These are phyloP conservation scores for Tanytarsus gracilentus DNA, from an alignment of 2,888 invertebrate species.

Conservation along the genomic window DNA sequence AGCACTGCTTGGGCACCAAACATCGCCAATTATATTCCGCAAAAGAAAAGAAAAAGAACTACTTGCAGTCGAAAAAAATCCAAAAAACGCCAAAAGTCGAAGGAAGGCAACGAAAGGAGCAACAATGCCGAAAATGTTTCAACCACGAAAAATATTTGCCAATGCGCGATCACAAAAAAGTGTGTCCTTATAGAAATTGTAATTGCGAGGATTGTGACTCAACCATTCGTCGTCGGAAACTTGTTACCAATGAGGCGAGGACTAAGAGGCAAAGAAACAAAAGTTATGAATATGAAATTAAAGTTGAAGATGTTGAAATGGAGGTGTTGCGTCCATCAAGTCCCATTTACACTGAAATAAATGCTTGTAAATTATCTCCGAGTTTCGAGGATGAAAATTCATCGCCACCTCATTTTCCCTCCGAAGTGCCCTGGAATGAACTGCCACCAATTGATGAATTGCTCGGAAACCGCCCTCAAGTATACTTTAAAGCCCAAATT, in stretches of 20 bases:
- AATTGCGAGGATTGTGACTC: background rate
- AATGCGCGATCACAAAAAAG: background rate
- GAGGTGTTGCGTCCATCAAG: too few species aligned
- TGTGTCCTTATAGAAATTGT: background rate
- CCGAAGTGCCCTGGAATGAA: too few species aligned
- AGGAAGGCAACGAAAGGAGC: background rate
- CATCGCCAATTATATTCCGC: background rate
- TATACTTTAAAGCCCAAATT: too few species aligned
- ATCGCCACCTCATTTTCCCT: too few species aligned
- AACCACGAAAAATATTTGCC: background rate
- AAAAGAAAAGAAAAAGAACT: conserved; percentile 1
- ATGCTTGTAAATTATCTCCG: too few species aligned
- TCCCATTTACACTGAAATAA: too few species aligned
- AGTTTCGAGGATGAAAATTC: too few species aligned
- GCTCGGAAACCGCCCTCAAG: too few species aligned
- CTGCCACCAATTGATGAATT: too few species aligned
- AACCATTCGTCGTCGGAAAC: background rate
- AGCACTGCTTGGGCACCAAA: background rate
- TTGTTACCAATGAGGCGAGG: background rate
- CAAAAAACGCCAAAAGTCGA: background rate
- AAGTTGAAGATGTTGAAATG: too few species aligned
- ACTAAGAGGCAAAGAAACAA: background rate
- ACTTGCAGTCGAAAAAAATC: background rate
- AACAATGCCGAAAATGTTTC: background rate
- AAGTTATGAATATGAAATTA: too few species aligned